These are phyloP conservation scores for Blastobasis lacticolella DNA, from an alignment of 2,888 invertebrate species.

Conservation along the genomic window DNA sequence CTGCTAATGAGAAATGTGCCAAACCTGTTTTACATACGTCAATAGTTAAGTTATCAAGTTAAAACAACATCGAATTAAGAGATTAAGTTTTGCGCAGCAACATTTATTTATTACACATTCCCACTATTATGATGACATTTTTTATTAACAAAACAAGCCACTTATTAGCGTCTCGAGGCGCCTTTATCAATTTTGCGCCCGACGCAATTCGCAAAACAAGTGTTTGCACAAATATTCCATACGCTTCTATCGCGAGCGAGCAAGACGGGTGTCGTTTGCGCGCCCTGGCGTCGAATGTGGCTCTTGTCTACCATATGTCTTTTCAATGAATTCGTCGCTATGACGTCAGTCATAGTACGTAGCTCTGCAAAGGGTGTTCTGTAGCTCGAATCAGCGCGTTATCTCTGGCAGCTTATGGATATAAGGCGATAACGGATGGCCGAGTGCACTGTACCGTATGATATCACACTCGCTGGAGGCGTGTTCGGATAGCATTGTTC, in stretches of 20 bases:
- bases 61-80: too few species aligned
- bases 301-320: slow-evolving; percentile 56
- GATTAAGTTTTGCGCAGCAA: too few species aligned
- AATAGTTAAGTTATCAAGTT: too few species aligned
- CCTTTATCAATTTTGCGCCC: slow-evolving; percentile 52
- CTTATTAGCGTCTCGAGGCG: slow-evolving; percentile 20
- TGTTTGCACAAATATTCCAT: slow-evolving; percentile 70
- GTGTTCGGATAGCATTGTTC: slow-evolving; percentile 42
- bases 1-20: too few species aligned
- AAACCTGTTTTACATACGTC: too few species aligned
- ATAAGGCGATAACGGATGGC: slow-evolving; percentile 58
- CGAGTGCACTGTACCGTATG: slow-evolving; percentile 53
- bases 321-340: slow-evolving; percentile 45
- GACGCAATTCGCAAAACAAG: slow-evolving; percentile 69
- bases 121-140: not conserved
- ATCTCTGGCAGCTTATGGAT: slow-evolving; percentile 54
- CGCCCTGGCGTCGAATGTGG: slow-evolving; percentile 42
- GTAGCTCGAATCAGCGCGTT: slow-evolving; percentile 61
- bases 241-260: slow-evolving; percentile 61
- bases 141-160: slow-evolving; percentile 24
- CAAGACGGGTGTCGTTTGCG: slow-evolving; percentile 46
- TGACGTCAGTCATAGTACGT: slow-evolving; percentile 74
- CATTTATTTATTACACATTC: not conserved
- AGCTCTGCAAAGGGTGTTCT: slow-evolving; percentile 69
- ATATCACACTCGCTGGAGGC: slow-evolving; percentile 61